phyloP scores from a whole-genome alignment of 1,140 invertebrate genomes.

The Drosophila pseudoobscura region DNA sequence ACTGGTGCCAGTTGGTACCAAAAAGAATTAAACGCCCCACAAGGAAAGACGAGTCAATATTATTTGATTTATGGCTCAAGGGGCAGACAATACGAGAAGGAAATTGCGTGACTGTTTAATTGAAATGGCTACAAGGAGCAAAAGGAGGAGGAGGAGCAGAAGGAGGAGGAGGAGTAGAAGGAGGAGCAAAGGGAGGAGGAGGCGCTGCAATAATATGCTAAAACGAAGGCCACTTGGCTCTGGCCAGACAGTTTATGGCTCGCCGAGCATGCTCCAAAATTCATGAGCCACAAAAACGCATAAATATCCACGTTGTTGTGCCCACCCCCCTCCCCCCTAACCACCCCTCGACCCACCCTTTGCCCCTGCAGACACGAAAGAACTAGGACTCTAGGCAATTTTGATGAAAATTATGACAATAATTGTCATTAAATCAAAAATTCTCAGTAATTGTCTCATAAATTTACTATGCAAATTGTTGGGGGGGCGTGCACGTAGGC shows the following conservation, averaged over 20 bases:
- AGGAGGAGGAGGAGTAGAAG: too few species aligned
- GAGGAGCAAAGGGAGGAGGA: too few species aligned
- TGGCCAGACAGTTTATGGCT: constrained; percentile 53
- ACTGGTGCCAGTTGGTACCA: constrained; percentile 12
- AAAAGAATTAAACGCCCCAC: constrained; percentile 38
- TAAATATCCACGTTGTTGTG: constrained; percentile 65
- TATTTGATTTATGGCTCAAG: constrained; percentile 63
- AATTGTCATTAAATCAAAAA: constrained; percentile 82
- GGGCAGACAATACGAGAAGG: constrained; percentile 69
- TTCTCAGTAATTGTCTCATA: constrained; percentile 81
- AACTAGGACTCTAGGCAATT: constrained; percentile 64
- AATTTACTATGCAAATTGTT: constrained; percentile 82
- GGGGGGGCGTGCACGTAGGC: constrained; percentile 7
- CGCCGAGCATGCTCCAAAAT: constrained; percentile 74
- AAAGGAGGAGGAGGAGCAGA: neutral
- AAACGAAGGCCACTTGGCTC: constrained; percentile 33
- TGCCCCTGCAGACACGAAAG: constrained; percentile 16
- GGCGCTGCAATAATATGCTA: constrained; percentile 44
- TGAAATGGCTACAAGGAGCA: constrained; percentile 52
- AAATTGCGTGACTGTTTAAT: constrained; percentile 78
- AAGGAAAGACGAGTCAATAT: constrained; percentile 47
- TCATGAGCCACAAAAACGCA: constrained; percentile 79
- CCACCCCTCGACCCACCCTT: too few species aligned
- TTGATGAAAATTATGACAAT: constrained; percentile 82
- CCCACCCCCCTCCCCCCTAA: neutral